Base-by-base conservation (phyloP, 2,888 invertebrate species). In the Rhaphigaster nebulosa region DNA sequence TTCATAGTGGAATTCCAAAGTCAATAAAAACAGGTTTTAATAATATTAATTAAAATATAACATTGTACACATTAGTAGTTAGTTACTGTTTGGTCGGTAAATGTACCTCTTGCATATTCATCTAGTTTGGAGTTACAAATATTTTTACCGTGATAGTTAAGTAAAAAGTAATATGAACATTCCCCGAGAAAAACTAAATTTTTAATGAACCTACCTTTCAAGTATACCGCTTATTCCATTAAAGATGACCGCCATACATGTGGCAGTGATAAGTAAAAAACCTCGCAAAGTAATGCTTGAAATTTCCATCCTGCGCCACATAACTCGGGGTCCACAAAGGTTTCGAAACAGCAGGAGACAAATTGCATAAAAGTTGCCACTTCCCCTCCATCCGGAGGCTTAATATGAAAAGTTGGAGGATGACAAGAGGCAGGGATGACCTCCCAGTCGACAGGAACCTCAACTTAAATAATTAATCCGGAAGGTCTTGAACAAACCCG, bases 401-500 rank as follows among this genome's bases (percentile, higher is more conserved):
- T 84, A 45, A 45, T 84, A 84, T 84, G 84, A 84, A 84, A 84
- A 45, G 41, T 84, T 84, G 13, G 41, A 6, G 45, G 26, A 13
- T 45, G 84, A 84, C 41, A 45, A 84, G 84, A 84, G 84, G 1
- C 41, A 45, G 26, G 84, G 26, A 41, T 45, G 84, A 84, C 45
- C 84, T 84, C 26, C 45, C 84, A 10, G 84, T 84, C 45, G n/a
- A 45, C 80, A 26, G 80, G 41, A 26, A 1, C 80, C 84, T 84
- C 84, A 84, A 45, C 84, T 84, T 84, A 45, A 84, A 84, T 84
- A 84, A 84, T 84, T 84, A 84, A 84, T 84, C 84, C 84, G 45
- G 12, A 5, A 45, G 45, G 84, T 45, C 84, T 84, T 45, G 45
- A 23, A 41, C 41, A 84, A 84, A 45, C 45, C 45, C 15, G 34